Conservation (phyloP, 2,113 vertebrate species). For the Petrocephalus microphthalmus region DNA sequence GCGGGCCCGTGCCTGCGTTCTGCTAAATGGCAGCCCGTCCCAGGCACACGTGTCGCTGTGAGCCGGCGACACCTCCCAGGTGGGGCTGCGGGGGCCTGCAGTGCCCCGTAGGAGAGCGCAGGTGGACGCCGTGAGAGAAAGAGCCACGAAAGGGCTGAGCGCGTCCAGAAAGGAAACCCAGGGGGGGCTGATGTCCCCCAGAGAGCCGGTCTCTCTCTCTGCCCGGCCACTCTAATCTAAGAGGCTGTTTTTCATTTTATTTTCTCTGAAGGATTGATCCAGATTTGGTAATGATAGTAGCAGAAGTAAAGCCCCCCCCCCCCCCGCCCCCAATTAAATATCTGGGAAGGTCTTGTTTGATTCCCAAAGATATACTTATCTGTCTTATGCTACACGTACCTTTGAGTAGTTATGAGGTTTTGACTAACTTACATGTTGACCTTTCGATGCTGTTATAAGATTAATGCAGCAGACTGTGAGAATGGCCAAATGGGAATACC, state of each 20-base stretch:
- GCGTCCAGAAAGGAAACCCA: not conserved
- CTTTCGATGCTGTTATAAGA: not conserved
- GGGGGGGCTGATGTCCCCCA: not conserved
- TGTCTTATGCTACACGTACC: not conserved
- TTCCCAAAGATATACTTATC: not conserved
- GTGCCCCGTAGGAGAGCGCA: not conserved
- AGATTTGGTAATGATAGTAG: not conserved
- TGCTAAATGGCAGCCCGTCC: not conserved
- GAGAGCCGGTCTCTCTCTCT: not conserved
- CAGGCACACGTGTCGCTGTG: not conserved
- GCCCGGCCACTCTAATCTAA: not conserved
- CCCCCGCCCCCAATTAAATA: not conserved
- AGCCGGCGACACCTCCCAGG: not conserved
- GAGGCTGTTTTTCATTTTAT: not conserved
- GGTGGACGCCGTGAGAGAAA: not conserved
- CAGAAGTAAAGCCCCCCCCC: not conserved
- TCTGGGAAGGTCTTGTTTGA: not conserved
- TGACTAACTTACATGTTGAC: not conserved
- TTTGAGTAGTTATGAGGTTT: not conserved
- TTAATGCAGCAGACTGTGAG: not conserved
- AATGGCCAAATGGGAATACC: not conserved
- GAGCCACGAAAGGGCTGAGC: not conserved
- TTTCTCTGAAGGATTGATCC: not conserved
- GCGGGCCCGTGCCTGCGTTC: not conserved
- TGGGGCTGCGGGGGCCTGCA: not conserved